A percentile compares a stretch with the other conserved stretches of the same genome.
Evolutionary conservation across 1,140 invertebrate genomes (phyloP).

Genomic region (Ephestia elutella): DNA sequence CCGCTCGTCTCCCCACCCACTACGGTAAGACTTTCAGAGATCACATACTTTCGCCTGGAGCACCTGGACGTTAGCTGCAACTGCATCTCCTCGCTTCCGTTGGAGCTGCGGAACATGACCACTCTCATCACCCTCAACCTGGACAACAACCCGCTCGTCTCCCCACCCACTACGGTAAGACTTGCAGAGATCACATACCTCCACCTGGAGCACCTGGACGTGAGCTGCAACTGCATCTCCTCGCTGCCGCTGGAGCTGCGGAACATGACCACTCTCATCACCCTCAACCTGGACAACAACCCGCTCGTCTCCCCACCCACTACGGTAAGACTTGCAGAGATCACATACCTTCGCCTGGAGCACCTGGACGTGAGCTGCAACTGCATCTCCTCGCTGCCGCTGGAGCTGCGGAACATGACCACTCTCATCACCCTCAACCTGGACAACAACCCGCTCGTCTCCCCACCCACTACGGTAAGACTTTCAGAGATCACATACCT

Average conservation of each 20-base stretch:
- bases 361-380: slow-evolving; percentile 92
- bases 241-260: slow-evolving; percentile 89
- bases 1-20: slow-evolving; percentile 92
- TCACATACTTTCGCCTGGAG: slow-evolving; percentile 88
- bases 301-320: slow-evolving; percentile 92
- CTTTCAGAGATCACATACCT: slow-evolving; percentile 87
- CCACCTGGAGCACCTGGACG: slow-evolving; percentile 87
- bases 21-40: slow-evolving; percentile 88
- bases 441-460: slow-evolving; percentile 91
- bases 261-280: slow-evolving; percentile 87
- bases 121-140: slow-evolving; percentile 86
- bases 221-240: slow-evolving; percentile 91
- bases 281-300: slow-evolving; percentile 88
- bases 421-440: slow-evolving; percentile 86
- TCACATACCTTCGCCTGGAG: slow-evolving; percentile 88
- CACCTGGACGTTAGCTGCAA: slow-evolving; percentile 92
- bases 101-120: slow-evolving; percentile 89
- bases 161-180: slow-evolving; percentile 93
- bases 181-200: slow-evolving; percentile 89
- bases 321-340: slow-evolving; percentile 87
- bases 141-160: slow-evolving; percentile 91
- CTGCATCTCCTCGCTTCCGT: slow-evolving; percentile 88
- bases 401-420: slow-evolving; percentile 89
- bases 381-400: slow-evolving; percentile 88
- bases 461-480: slow-evolving; percentile 93